phyloP scores from a whole-genome alignment of 2,888 invertebrate species.

The Erebia epiphron region DNA sequence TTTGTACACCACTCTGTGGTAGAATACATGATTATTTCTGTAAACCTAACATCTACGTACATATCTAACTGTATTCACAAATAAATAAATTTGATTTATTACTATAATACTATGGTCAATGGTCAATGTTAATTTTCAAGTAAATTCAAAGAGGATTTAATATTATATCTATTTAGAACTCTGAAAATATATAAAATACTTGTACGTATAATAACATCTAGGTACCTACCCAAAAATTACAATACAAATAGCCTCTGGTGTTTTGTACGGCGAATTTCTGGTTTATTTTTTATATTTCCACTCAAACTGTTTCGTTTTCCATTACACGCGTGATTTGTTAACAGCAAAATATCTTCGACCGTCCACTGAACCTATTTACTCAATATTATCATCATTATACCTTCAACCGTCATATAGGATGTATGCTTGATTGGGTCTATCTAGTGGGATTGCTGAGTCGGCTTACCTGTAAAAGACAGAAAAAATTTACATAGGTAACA shows the following conservation, averaged over 20 bases:
- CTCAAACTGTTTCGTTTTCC: neutral
- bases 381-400: neutral
- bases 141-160: too few species aligned
- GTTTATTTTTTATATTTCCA: slow-evolving; percentile 14
- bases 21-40: too few species aligned
- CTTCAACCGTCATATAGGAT: neutral
- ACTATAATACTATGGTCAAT: too few species aligned
- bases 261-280: neutral
- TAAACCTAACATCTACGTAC: too few species aligned
- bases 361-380: neutral
- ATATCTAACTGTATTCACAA: too few species aligned
- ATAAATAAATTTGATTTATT: too few species aligned
- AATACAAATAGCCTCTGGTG: neutral
- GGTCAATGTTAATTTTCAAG: too few species aligned
- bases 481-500: neutral
- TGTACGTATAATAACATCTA: too few species aligned
- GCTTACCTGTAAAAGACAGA: neutral
- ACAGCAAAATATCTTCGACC: neutral
- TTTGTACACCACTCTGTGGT: too few species aligned
- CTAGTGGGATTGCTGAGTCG: neutral
- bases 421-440: slow-evolving; percentile 2
- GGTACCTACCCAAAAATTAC: too few species aligned
- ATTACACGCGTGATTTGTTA: slow-evolving; percentile 11
- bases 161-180: too few species aligned
- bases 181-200: too few species aligned